Percentiles rank a stretch among this genome's conserved stretches.
Evolutionary conservation across 1,140 invertebrate species (phyloP).

Genomic region (Bombus affinis): DNA sequence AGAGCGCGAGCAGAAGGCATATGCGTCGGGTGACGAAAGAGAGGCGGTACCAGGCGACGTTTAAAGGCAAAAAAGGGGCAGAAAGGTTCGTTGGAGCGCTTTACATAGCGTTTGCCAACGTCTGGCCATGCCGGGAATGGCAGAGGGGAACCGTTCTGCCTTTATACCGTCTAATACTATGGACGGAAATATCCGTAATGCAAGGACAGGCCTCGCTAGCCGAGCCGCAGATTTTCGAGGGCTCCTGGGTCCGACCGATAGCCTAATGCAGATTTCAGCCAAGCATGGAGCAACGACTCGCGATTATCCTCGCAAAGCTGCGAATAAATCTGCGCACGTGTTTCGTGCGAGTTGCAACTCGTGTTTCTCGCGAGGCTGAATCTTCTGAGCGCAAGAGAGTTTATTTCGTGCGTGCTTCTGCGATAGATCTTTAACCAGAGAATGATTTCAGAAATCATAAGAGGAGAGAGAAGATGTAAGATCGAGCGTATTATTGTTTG

Average conservation of each 20-base stretch:
- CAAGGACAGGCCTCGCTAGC: constrained; percentile 74
- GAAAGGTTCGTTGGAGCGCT: constrained; percentile 61
- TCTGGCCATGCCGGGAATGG: constrained; percentile 79
- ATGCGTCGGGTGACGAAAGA: constrained; percentile 44
- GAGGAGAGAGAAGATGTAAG: background rate
- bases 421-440: background rate
- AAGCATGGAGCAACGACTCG: too few species aligned
- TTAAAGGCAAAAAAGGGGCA: constrained; percentile 68
- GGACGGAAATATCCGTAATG: constrained; percentile 80
- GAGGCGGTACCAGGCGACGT: constrained; percentile 47
- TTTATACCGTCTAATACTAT: constrained; percentile 78
- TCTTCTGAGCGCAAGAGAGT: background rate
- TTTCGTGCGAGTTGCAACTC: background rate
- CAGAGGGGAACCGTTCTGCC: constrained; percentile 71
- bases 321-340: background rate
- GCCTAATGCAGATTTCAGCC: background rate
- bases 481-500: constrained; percentile 2
- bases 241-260: constrained; percentile 36
- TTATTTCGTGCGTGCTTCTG: background rate
- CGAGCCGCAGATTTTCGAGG: constrained; percentile 50
- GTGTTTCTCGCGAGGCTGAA: background rate
- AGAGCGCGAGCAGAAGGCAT: background rate
- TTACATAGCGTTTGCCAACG: constrained; percentile 76
- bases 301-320: background rate
- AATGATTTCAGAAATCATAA: background rate